Percentiles rank a stretch among this genome's conserved stretches.
Conservation (phyloP, 2,113 vertebrate genomes). For the Heterotilapia buettikoferi region DNA sequence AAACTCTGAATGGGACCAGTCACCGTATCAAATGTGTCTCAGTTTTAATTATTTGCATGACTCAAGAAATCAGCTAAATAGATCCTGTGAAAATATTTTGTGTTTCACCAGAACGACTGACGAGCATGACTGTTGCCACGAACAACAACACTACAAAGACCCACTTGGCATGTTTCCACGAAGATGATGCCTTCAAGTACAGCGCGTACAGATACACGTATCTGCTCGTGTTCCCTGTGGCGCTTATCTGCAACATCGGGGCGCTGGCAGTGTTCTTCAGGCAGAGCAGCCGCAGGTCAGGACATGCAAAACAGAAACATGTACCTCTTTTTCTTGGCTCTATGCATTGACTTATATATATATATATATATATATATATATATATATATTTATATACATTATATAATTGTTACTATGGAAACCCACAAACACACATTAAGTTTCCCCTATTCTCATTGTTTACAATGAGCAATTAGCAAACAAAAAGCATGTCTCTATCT, state of each 20-base stretch:
- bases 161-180: background rate
- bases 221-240: conserved; percentile 57
- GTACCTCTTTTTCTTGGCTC: background rate
- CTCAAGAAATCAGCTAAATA: background rate
- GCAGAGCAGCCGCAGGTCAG: background rate
- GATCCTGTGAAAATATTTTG: background rate
- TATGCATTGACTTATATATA: background rate
- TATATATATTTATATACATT: no score
- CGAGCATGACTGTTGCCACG: rapidly evolving
- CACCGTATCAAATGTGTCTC: background rate
- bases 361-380: rapidly evolving
- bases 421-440: background rate
- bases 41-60: background rate
- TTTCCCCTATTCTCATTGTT: background rate
- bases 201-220: conserved; percentile 59
- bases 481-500: background rate
- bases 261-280: conserved; percentile 59
- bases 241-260: conserved; percentile 47
- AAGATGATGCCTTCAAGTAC: conserved; percentile 52
- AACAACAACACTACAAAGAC: background rate
- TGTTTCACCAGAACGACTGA: background rate
- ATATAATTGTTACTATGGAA: background rate
- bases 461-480: background rate
- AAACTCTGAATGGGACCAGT: background rate
- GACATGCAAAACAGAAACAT: background rate